These are phyloP conservation scores for Stenichneumon culpator DNA, from an alignment of 2,888 invertebrate genomes.

Conservation along the genomic window DNA sequence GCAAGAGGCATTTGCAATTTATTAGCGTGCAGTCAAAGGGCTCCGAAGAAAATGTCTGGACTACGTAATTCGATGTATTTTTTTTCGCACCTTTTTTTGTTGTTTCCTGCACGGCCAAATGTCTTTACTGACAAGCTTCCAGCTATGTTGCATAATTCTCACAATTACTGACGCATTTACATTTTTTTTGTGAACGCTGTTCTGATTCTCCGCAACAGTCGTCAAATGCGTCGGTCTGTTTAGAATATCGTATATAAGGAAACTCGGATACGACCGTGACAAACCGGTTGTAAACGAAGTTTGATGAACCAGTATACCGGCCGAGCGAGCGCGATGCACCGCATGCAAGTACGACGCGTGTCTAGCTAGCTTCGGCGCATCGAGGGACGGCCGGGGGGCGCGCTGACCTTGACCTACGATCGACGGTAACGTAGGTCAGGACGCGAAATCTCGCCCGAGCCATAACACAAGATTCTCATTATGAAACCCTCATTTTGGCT, in stretches of 20 bases:
- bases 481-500: background rate
- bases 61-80: no score
- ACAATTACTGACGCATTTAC: background rate
- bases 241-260: background rate
- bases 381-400: background rate
- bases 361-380: background rate
- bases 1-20: no score
- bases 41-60: no score
- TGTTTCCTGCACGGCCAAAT: no score
- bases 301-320: background rate
- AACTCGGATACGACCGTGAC: background rate
- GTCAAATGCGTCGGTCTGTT: background rate
- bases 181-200: background rate
- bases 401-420: slow-evolving; percentile 47
- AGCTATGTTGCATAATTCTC: background rate
- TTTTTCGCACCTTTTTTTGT: no score
- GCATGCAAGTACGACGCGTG: background rate
- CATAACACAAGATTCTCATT: background rate
- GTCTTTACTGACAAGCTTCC: no score
- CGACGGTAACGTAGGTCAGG: background rate
- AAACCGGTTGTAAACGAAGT: slow-evolving; percentile 37
- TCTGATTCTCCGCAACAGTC: background rate
- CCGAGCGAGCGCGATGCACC: background rate
- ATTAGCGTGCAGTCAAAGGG: no score
- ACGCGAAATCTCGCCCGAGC: background rate